Evolutionary conservation across 2,113 vertebrate genomes (phyloP).

Genomic region (Hippocampus abdominalis): DNA sequence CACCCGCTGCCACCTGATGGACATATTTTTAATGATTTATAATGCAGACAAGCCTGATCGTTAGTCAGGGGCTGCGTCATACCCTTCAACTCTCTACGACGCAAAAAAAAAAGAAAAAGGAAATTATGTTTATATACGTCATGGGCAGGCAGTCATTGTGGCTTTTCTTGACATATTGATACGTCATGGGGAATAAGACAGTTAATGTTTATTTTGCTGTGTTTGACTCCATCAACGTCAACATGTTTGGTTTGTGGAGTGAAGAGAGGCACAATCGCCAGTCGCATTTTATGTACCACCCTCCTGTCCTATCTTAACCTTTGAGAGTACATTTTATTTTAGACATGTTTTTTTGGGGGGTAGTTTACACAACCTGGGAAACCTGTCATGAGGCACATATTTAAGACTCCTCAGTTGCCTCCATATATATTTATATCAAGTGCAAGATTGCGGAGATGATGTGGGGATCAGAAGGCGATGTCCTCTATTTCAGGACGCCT

Average conservation of each 20-base stretch:
- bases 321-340: not conserved
- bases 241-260: not conserved
- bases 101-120: no score
- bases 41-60: no score
- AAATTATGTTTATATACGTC: no score
- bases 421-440: not conserved
- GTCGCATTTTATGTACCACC: not conserved
- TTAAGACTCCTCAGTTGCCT: not conserved
- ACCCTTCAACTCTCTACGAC: no score
- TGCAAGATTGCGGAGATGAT: not conserved
- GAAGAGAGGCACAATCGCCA: not conserved
- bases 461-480: conserved; percentile 1
- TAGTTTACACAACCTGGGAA: conserved; percentile 1
- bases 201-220: not conserved
- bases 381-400: not conserved
- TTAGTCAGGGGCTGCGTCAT: no score
- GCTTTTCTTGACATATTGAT: no score
- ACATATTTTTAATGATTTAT: no score
- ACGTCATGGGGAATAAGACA: no score
- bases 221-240: not conserved
- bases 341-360: not conserved
- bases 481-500: conserved; percentile 8
- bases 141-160: no score
- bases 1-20: no score
- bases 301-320: not conserved